phyloP scores from a whole-genome alignment of 2,113 vertebrate genomes.

The Clarias magur region DNA sequence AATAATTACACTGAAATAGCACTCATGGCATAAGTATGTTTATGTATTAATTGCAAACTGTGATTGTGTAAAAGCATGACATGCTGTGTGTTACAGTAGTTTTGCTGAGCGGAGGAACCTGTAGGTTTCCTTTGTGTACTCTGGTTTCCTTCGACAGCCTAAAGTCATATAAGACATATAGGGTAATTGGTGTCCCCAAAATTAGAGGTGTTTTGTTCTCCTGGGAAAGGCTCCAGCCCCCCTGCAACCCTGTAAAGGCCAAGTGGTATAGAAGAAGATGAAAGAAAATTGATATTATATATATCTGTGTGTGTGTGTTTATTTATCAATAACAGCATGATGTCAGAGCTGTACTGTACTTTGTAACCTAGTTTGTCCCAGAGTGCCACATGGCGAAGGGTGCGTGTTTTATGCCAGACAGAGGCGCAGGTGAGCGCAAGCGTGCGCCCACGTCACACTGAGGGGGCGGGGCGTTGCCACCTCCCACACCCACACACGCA shows the following conservation, averaged over 20 bases:
- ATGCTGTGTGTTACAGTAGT: neutral
- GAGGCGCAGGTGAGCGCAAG: constrained; percentile 11
- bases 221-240: too few relatives aligned
- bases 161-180: too few relatives aligned
- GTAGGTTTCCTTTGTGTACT: neutral
- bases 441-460: neutral
- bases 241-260: too few relatives aligned
- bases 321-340: too few relatives aligned
- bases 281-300: too few relatives aligned
- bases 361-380: too few relatives aligned
- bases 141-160: too few relatives aligned
- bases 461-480: constrained; percentile 16
- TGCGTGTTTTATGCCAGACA: neutral
- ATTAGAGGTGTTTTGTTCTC: too few relatives aligned
- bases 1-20: neutral
- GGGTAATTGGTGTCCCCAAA: too few relatives aligned
- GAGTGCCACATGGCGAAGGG: neutral
- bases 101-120: constrained; percentile 14
- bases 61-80: constrained; percentile 12
- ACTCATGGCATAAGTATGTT: neutral
- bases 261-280: too few relatives aligned
- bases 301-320: too few relatives aligned
- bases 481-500: neutral
- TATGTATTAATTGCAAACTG: neutral
- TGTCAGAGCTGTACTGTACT: too few relatives aligned